Percentiles rank a stretch among this genome's conserved stretches.
Conservation (phyloP, 2,888 invertebrate species). For the Cheilosia vernalis region DNA sequence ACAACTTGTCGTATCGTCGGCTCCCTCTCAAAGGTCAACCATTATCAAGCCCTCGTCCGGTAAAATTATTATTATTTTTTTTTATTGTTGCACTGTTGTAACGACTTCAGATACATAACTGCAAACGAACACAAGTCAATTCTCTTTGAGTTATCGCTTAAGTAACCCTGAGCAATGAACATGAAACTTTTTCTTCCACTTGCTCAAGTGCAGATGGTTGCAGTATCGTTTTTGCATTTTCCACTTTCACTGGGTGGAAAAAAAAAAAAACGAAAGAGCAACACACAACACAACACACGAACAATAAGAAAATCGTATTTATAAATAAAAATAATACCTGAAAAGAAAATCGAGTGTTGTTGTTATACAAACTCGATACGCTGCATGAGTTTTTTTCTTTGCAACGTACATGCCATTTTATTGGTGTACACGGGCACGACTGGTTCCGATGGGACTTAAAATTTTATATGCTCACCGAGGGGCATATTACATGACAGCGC, state of each 20-base stretch:
- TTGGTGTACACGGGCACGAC: conserved; percentile 7
- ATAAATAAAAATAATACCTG: conserved; percentile 31
- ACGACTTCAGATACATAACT: neutral
- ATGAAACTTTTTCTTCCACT: conserved; percentile 30
- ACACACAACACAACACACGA: conserved; percentile 29
- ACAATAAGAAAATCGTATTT: neutral
- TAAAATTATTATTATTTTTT: neutral
- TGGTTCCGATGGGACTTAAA: conserved; percentile 3
- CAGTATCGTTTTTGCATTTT: conserved; percentile 41
- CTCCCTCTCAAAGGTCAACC: conserved; percentile 29
- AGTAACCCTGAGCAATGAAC: conserved; percentile 57
- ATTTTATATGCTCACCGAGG: conserved; percentile 1
- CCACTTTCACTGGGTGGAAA: conserved; percentile 48
- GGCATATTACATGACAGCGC: conserved; percentile 2
- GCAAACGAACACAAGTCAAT: conserved; percentile 19
- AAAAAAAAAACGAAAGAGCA: conserved; percentile 19
- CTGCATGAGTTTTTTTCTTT: conserved; percentile 50
- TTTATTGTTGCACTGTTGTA: conserved; percentile 5
- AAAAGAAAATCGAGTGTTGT: conserved; percentile 35
- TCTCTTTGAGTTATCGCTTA: conserved; percentile 40
- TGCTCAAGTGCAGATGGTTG: conserved; percentile 17
- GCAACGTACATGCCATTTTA: conserved; percentile 22
- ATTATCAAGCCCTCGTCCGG: conserved; percentile 18
- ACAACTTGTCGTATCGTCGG: conserved; percentile 6
- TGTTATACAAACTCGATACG: conserved; percentile 38